phyloP scores from a whole-genome alignment of 1,140 invertebrate genomes.

The Hetaerina americana region DNA sequence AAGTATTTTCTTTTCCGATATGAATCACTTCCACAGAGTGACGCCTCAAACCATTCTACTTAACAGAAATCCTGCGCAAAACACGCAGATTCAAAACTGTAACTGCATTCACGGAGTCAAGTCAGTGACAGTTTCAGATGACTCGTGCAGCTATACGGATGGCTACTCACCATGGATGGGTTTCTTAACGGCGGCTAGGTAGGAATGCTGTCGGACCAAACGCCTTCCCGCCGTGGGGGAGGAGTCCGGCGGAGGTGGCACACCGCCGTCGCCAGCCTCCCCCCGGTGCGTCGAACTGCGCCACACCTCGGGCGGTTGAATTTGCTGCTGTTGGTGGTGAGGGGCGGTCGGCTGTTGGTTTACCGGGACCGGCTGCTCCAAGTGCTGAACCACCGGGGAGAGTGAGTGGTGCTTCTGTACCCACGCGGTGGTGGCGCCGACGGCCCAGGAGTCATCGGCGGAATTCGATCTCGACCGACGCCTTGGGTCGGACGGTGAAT shows the following conservation, averaged over 20 bases:
- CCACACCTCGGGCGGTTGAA: neutral
- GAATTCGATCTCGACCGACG: constrained; percentile 22
- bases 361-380: neutral
- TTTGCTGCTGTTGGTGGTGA: neutral
- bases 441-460: constrained; percentile 11
- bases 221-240: neutral
- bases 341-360: neutral
- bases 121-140: too few species aligned
- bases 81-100: too few species aligned
- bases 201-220: constrained; percentile 32
- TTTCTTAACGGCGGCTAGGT: constrained; percentile 31
- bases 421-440: neutral
- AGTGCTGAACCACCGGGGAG: neutral
- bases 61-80: too few species aligned
- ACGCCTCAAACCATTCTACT: too few species aligned
- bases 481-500: constrained; percentile 36
- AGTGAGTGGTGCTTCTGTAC: neutral
- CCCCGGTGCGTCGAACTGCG: too few species aligned
- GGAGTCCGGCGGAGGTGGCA: neutral
- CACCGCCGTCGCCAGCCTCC: neutral
- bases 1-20: too few species aligned
- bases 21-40: too few species aligned
- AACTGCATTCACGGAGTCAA: too few species aligned
- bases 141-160: neutral
- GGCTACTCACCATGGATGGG: constrained; percentile 21